Evolutionary conservation across 2,888 invertebrate genomes (phyloP).

Genomic region (Thumatha senex): DNA sequence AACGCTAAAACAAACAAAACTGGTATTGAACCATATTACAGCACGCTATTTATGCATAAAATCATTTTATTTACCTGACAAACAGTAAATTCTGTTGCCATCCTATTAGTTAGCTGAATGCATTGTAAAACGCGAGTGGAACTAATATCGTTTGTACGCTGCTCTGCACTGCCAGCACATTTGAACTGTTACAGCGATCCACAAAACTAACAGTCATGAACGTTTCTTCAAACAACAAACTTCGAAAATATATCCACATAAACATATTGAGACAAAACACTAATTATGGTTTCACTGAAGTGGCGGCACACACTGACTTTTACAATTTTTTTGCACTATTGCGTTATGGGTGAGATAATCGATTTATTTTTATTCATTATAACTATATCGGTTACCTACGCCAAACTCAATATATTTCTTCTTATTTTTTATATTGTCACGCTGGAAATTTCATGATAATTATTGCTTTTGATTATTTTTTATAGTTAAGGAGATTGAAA

Average conservation of each 20-base stretch:
- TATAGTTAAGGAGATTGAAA: neutral
- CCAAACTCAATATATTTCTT: conserved; percentile 2
- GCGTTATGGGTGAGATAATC: conserved; percentile 34
- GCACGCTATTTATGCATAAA: no score
- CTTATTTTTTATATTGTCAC: conserved; percentile 1
- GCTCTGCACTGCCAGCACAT: conserved; percentile 19
- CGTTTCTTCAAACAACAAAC: conserved; percentile 26
- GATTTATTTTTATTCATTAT: conserved; percentile 23
- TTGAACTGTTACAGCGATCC: conserved; percentile 13
- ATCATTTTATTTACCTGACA: no score
- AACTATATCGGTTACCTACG: neutral
- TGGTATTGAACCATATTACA: no score
- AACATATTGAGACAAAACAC: conserved; percentile 22
- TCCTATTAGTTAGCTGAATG: conserved; percentile 19
- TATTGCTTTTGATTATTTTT: no score
- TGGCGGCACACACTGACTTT: conserved; percentile 17
- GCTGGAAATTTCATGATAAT: conserved; percentile 2
- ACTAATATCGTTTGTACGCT: conserved; percentile 38
- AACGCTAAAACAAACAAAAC: no score
- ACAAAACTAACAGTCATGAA: conserved; percentile 31
- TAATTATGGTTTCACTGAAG: conserved; percentile 26
- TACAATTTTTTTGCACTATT: conserved; percentile 21
- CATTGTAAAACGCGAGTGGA: conserved; percentile 30
- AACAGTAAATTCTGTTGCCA: conserved; percentile 16
- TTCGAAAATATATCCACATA: conserved; percentile 20